Percentiles rank a stretch among this genome's conserved stretches.
These are phyloP conservation scores for Helarctos malayanus DNA, from an alignment of 2,797 vertebrate genomes.

Conservation along the genomic window DNA sequence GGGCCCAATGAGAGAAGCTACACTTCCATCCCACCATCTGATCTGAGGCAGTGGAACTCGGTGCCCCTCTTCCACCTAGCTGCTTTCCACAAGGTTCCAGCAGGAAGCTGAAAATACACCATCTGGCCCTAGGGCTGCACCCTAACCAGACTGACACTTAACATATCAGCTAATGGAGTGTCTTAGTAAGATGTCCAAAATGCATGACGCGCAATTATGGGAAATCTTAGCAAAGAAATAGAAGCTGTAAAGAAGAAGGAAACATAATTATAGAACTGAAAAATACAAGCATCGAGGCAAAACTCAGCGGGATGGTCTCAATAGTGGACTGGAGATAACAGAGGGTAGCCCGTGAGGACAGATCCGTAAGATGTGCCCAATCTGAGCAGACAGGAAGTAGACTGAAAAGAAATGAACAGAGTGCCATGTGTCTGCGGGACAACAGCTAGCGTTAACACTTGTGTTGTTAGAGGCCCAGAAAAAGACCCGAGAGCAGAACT, in stretches of 20 bases:
- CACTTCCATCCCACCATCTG: too few relatives aligned
- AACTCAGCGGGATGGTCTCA: neutral
- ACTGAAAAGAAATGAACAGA: neutral
- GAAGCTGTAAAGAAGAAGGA: neutral
- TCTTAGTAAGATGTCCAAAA: neutral
- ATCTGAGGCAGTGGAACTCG: neutral
- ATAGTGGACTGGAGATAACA: neutral
- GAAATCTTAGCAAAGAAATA: neutral
- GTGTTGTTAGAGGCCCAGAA: neutral
- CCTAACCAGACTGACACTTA: neutral
- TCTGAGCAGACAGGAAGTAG: neutral
- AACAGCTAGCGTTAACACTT: neutral
- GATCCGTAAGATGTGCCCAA: neutral
- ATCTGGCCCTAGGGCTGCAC: fast-evolving
- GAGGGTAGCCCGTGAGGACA: neutral
- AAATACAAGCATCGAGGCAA: neutral
- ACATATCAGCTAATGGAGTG: neutral
- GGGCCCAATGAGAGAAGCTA: neutral
- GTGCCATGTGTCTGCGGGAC: neutral
- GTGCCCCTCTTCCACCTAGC: too few relatives aligned
- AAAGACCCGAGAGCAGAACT: neutral
- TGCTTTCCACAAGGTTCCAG: too few relatives aligned
- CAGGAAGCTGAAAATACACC: neutral
- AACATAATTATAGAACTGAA: neutral
- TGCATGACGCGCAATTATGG: neutral